phyloP scores from a whole-genome alignment of 2,888 invertebrate species.

The Mycalesis mineus region DNA sequence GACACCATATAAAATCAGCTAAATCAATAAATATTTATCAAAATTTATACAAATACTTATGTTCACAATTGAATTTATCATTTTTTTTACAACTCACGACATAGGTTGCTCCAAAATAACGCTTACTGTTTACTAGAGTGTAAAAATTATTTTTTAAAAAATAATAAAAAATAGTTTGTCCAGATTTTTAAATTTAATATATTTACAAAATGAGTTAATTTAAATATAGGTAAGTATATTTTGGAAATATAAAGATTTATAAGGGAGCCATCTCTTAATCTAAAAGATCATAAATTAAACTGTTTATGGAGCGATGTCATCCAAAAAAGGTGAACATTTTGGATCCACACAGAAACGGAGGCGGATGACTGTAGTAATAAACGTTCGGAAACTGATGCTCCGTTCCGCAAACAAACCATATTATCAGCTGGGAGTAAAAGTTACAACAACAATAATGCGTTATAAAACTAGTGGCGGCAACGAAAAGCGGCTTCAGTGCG shows the following conservation, averaged over 20 bases:
- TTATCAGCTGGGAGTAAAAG: conserved; percentile 49
- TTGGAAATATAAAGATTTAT: background rate
- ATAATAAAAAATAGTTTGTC: no score
- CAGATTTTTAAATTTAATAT: no score
- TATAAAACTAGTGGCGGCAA: conserved; percentile 67
- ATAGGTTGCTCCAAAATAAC: no score
- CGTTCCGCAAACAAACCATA: conserved; percentile 21
- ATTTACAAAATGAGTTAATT: no score
- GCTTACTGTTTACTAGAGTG: no score
- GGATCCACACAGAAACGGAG: background rate
- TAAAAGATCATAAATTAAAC: background rate
- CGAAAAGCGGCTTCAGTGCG: conserved; percentile 69
- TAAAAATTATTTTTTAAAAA: no score
- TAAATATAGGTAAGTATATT: no score
- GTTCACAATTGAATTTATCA: no score
- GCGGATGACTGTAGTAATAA: background rate
- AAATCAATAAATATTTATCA: no score
- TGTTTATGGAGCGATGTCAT: background rate
- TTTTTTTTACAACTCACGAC: no score
- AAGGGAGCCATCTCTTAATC: background rate
- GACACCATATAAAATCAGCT: no score
- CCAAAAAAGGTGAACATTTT: background rate
- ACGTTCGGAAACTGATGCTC: conserved; percentile 23
- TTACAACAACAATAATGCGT: conserved; percentile 71
- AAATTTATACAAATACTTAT: no score